These are phyloP conservation scores for Heterotilapia buettikoferi DNA, from an alignment of 2,113 vertebrate genomes.

Conservation along the genomic window DNA sequence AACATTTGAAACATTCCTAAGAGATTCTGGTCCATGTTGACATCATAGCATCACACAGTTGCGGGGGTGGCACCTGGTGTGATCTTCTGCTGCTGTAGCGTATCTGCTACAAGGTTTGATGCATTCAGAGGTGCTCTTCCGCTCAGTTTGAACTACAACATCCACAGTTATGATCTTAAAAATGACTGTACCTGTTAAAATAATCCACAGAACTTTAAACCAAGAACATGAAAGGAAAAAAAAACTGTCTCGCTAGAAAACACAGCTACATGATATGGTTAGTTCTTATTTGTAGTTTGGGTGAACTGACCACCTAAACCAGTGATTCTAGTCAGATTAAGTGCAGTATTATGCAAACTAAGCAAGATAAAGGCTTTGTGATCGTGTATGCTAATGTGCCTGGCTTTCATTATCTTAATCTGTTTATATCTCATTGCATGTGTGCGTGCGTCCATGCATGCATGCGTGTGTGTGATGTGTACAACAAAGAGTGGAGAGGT, in stretches of 20 bases:
- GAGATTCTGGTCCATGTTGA: not conserved
- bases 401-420: not conserved
- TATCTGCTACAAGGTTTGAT: rapidly evolving
- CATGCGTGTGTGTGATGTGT: not conserved
- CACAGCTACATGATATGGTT: not conserved
- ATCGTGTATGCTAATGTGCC: not conserved
- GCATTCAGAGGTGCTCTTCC: rapidly evolving
- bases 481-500: not conserved
- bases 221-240: not conserved
- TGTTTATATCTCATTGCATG: not conserved
- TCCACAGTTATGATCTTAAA: not conserved
- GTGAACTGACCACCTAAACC: not conserved
- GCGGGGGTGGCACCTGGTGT: not conserved
- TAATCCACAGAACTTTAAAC: not conserved
- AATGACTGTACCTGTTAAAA: not conserved
- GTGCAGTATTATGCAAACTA: not conserved
- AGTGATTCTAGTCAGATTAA: not conserved
- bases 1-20: rapidly evolving
- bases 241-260: rapidly evolving
- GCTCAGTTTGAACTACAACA: not conserved
- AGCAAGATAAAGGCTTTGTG: not conserved
- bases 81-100: not conserved
- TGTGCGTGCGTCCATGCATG: not conserved
- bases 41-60: not conserved
- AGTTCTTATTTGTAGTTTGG: not conserved